Evolutionary conservation across 1,140 invertebrate species (phyloP).

Genomic region (Diachasma alloeum): DNA sequence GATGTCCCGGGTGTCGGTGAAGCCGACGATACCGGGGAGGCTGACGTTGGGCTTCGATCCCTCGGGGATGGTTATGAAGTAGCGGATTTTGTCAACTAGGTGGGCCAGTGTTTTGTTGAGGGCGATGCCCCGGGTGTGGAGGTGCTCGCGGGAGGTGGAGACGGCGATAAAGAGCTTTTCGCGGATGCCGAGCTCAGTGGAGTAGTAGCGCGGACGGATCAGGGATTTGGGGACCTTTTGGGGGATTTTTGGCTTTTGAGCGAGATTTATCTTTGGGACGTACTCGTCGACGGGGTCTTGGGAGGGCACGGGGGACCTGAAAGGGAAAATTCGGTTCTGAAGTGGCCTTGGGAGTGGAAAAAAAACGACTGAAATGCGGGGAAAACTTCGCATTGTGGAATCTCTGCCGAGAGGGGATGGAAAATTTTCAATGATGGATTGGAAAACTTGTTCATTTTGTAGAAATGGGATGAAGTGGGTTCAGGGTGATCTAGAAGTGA

Average conservation of each 20-base stretch:
- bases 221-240: conserved; percentile 66
- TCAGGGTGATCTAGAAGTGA: too few relatives aligned
- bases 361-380: too few relatives aligned
- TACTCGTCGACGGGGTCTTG: conserved; percentile 63
- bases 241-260: conserved; percentile 64
- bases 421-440: too few relatives aligned
- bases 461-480: too few relatives aligned
- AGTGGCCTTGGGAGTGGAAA: too few relatives aligned
- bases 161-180: conserved; percentile 90
- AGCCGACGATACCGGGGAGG: conserved; percentile 80
- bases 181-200: conserved; percentile 89
- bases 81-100: conserved; percentile 80
- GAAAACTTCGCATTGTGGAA: too few relatives aligned
- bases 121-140: conserved; percentile 76
- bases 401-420: too few relatives aligned
- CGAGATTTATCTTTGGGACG: conserved; percentile 67
- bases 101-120: conserved; percentile 83
- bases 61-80: conserved; percentile 77
- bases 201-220: conserved; percentile 87
- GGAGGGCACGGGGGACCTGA: conserved; percentile 7
- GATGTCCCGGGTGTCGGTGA: conserved; percentile 78
- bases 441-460: too few relatives aligned
- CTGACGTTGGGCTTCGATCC: conserved; percentile 74
- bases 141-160: conserved; percentile 76
- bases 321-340: neutral